Conservation (phyloP, 2,797 vertebrate species). For the Pantherophis alleghaniensis region DNA sequence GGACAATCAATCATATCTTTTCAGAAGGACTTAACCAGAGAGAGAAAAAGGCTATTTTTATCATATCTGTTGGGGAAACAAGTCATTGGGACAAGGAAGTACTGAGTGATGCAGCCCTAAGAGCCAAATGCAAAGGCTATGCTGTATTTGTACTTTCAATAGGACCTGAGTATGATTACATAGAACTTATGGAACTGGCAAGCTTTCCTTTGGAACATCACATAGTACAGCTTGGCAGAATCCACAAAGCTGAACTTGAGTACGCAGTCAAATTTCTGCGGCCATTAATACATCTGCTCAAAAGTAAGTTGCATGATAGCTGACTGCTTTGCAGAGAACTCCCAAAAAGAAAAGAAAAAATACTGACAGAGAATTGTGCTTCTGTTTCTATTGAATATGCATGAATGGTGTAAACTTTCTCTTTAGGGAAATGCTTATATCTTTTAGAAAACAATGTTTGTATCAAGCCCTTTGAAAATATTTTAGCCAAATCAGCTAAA, state of each 20-base stretch:
- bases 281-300: conserved; percentile 63
- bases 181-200: conserved; percentile 62
- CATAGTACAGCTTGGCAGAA: conserved; percentile 66
- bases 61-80: conserved; percentile 64
- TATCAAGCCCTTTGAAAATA: background rate
- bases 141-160: conserved; percentile 67
- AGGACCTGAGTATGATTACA: conserved; percentile 35
- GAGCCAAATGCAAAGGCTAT: conserved; percentile 69
- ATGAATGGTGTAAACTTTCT: background rate
- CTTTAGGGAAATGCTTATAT: background rate
- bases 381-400: background rate
- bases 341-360: background rate
- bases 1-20: conserved; percentile 67
- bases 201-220: conserved; percentile 68
- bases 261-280: conserved; percentile 65
- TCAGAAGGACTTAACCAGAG: conserved; percentile 45
- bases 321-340: background rate
- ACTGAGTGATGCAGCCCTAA: conserved; percentile 56
- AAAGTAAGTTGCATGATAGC: conserved; percentile 61
- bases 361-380: background rate
- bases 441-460: background rate
- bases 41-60: conserved; percentile 65
- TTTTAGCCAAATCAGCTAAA: background rate
- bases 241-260: conserved; percentile 63
- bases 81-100: conserved; percentile 56